These are phyloP conservation scores for Agrypnus murinus DNA, from an alignment of 2,888 invertebrate species.

Conservation along the genomic window DNA sequence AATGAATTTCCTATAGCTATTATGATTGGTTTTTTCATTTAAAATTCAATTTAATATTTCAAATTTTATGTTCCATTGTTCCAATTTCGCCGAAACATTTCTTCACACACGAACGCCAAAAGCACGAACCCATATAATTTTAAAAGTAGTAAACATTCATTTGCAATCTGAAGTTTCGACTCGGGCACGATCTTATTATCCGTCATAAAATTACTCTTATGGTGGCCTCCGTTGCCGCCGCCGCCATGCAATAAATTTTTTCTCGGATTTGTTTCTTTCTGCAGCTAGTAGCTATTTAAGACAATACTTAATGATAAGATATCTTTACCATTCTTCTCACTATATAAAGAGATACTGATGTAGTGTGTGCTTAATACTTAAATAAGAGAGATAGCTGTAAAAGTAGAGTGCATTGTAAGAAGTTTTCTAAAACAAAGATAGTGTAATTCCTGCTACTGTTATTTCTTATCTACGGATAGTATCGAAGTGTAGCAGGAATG, in stretches of 20 bases:
- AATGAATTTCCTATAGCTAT: background rate
- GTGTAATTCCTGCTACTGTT: constrained; percentile 50
- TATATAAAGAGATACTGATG: background rate
- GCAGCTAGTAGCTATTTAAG: constrained; percentile 31
- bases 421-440: constrained; percentile 26
- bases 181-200: constrained; percentile 34
- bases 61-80: too few relatives aligned
- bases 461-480: constrained; percentile 42
- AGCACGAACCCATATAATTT: constrained; percentile 17
- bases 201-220: constrained; percentile 43
- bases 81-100: background rate
- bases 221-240: constrained; percentile 28
- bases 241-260: constrained; percentile 36
- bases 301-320: constrained; percentile 19
- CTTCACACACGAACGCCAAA: too few relatives aligned
- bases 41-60: background rate
- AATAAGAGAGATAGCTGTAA: background rate
- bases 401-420: constrained; percentile 6
- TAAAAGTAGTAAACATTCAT: constrained; percentile 3
- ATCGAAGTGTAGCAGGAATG: constrained; percentile 45
- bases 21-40: background rate
- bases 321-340: background rate
- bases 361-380: too few relatives aligned
- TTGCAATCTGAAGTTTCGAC: constrained; percentile 34
- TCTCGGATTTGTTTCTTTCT: constrained; percentile 27